Evolutionary conservation across 2,797 vertebrate species (phyloP).

Genomic region (Sebastes trivittatus): DNA sequence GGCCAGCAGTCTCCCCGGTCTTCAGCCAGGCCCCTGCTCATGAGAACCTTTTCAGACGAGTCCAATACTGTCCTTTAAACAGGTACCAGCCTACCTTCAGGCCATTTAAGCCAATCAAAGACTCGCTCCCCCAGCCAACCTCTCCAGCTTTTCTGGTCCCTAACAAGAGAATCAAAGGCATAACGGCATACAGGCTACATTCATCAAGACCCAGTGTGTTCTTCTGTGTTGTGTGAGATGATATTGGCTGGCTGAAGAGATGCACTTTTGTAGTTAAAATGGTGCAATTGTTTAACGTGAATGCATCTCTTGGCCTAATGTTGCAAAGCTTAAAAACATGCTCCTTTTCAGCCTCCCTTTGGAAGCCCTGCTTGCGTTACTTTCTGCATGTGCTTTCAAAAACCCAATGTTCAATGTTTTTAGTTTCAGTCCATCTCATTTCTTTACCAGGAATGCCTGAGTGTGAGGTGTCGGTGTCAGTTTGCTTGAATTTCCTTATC

Average conservation of each 20-base stretch:
- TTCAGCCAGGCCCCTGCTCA: slow-evolving; percentile 96
- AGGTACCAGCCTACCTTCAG: slow-evolving; percentile 88
- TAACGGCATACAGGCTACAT: not conserved
- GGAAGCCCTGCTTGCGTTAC: slow-evolving; percentile 19
- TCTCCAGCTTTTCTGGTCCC: slow-evolving; percentile 34
- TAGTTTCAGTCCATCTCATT: slow-evolving; percentile 26
- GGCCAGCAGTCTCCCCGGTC: slow-evolving; percentile 86
- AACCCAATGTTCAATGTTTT: slow-evolving; percentile 7
- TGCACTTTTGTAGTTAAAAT: slow-evolving; percentile 20
- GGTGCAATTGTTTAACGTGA: slow-evolving; percentile 11
- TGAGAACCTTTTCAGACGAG: slow-evolving; percentile 99
- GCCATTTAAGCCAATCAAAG: slow-evolving; percentile 70
- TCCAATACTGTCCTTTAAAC: slow-evolving; percentile 94
- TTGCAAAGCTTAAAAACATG: slow-evolving; percentile 7
- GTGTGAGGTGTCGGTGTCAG: slow-evolving; percentile 16
- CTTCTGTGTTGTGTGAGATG: slow-evolving; percentile 55
- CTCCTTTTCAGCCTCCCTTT: slow-evolving; percentile 74
- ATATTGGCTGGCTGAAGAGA: slow-evolving; percentile 78
- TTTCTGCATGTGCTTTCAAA: slow-evolving; percentile 68
- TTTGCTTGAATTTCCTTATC: not conserved
- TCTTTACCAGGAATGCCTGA: slow-evolving; percentile 26
- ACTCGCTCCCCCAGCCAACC: slow-evolving; percentile 21
- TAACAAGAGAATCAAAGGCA: slow-evolving; percentile 35
- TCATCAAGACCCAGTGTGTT: slow-evolving; percentile 31
- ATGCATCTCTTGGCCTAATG: not conserved